Base-by-base conservation (phyloP, 1,140 invertebrate genomes). In the Cardiocondyla obscurior region DNA sequence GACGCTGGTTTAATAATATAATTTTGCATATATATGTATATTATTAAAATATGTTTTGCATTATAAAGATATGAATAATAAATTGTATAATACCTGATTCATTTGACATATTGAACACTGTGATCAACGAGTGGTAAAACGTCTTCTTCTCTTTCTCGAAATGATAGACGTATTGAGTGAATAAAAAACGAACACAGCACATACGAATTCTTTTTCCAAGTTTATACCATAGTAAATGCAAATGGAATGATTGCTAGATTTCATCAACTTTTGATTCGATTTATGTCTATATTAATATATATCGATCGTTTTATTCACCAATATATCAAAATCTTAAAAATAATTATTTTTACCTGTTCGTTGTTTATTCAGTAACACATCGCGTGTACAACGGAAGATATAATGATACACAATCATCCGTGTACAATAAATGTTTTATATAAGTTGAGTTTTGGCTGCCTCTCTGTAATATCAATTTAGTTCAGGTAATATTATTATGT, bases 61-160 rank as follows among this genome's bases (percentile, higher is more conserved):
- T 57, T 28, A 73, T 58, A 73, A 58, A 73, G 51, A 73, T 73
- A 73, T 72, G 22, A 69, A 49, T 46, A 67, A 67, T 30, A 69
- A 69, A 46, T 10, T 69, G 42, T 69, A 69, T 69, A 69, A 65
- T 14, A 67, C 14, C 25, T 44, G 39, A 69, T 49, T 67, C 16
- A 67, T 28, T 67, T 67, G 39, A 46, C n/a, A 67, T 42, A 25
- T 69, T 69, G 14, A 65, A 65, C 28, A 58, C 16, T 3, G 8
- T 22, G 36, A 65, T 16, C 22, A 25, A 65, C 22, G 5, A 16
- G 7, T 16, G 14, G 3, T 16, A 42, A 12, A 22, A 12, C 28
- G 12, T 62, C 4, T 33, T 33, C 7, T 58, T 58, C 6, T 62
- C 3, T 62, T 12, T 39, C 10, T 33, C 0, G 5, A 39, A 33